Conservation (phyloP, 2,888 invertebrate species). For the Dyspetes luteomarginatus region DNA sequence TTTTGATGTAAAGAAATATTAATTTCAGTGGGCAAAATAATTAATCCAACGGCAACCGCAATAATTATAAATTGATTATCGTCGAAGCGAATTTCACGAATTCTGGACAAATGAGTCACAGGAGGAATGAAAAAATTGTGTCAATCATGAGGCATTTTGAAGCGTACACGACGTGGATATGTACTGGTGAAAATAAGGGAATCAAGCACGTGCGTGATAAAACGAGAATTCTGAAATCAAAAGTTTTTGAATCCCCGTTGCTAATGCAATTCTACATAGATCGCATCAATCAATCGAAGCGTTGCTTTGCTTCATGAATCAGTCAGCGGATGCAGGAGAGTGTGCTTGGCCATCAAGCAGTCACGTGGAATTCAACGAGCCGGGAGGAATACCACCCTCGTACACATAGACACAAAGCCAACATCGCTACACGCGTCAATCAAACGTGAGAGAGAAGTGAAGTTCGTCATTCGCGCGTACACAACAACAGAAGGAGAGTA, state of each 20-base stretch:
- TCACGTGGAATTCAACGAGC: constrained; percentile 65
- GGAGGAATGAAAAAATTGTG: background rate
- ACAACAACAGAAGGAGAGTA: constrained; percentile 36
- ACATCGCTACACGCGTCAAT: constrained; percentile 34
- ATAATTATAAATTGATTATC: constrained; percentile 7
- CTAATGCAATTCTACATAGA: background rate
- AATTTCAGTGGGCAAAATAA: background rate
- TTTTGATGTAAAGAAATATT: background rate
- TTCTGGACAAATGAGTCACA: background rate
- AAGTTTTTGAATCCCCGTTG: constrained; percentile 30
- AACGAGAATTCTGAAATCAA: constrained; percentile 31
- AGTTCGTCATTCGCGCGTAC: constrained; percentile 34
- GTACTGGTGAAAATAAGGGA: background rate
- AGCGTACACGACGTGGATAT: background rate
- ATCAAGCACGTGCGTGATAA: background rate
- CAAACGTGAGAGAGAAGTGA: constrained; percentile 39
- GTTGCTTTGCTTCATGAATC: constrained; percentile 52
- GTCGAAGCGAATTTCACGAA: constrained; percentile 22
- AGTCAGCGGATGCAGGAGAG: constrained; percentile 40
- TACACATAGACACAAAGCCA: background rate
- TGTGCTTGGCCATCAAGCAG: constrained; percentile 36
- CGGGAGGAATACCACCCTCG: constrained; percentile 54
- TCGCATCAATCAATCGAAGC: constrained; percentile 45
- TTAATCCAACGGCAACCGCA: background rate
- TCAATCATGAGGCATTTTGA: too few relatives aligned